Conservation (phyloP, 2,797 vertebrate genomes). For the Margarornis squamiger region DNA sequence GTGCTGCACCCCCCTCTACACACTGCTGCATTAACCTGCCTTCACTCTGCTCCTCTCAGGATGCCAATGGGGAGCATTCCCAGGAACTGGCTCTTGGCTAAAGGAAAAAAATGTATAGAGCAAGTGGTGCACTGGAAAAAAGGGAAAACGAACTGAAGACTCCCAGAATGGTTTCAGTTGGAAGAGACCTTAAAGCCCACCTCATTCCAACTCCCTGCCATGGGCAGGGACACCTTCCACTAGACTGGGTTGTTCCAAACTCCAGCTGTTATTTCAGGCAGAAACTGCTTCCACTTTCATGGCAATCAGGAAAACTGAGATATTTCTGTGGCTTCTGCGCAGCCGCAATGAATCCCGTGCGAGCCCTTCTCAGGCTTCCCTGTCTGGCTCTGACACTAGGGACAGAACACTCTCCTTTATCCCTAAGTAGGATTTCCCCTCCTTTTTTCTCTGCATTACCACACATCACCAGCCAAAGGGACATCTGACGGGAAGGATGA, state of each 20-base stretch:
- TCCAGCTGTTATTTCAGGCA: neutral
- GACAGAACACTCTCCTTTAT: neutral
- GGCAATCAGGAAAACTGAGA: neutral
- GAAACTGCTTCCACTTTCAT: neutral
- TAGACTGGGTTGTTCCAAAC: neutral
- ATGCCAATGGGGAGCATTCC: accelerated
- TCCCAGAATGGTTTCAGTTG: neutral
- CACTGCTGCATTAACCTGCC: too few species aligned
- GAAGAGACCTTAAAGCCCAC: neutral
- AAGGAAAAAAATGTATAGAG: neutral
- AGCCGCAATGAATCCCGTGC: accelerated
- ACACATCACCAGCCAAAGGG: neutral
- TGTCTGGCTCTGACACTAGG: neutral
- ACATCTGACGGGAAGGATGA: neutral
- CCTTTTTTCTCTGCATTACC: neutral
- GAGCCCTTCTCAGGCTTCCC: neutral
- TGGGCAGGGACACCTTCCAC: neutral
- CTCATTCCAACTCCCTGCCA: neutral
- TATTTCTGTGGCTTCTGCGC: neutral
- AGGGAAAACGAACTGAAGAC: neutral
- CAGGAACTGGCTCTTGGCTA: neutral
- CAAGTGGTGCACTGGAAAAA: accelerated
- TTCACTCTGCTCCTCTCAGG: accelerated
- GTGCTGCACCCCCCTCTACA: neutral
- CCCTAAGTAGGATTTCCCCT: neutral